Evolutionary conservation across 2,888 invertebrate genomes (phyloP).

Genomic region (Lepidocyrtinus sp.): DNA sequence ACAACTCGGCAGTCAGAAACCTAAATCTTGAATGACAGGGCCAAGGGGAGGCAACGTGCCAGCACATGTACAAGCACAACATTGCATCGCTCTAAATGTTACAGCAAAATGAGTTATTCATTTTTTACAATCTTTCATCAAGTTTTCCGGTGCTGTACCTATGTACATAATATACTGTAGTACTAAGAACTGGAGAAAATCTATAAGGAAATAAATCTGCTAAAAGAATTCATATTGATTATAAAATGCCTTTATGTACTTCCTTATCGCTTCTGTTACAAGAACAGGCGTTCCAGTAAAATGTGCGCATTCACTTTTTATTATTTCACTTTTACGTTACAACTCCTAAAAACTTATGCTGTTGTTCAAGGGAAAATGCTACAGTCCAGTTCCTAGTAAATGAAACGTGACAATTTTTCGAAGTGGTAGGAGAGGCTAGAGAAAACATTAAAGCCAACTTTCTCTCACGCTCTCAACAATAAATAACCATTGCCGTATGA

Average conservation of each 20-base stretch:
- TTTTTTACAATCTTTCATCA: slow-evolving; percentile 36
- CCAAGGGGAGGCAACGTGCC: slow-evolving; percentile 17
- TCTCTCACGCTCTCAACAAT: slow-evolving; percentile 41
- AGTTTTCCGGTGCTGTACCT: not conserved
- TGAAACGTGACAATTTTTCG: slow-evolving; percentile 54
- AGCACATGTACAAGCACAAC: not conserved
- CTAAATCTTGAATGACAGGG: slow-evolving; percentile 14
- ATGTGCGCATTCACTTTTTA: not conserved
- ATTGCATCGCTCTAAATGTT: not conserved
- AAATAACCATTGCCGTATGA: slow-evolving; percentile 31
- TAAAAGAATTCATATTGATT: slow-evolving; percentile 9
- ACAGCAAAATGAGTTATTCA: slow-evolving; percentile 35
- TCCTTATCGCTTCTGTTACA: not conserved
- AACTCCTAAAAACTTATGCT: not conserved
- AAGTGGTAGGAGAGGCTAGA: slow-evolving; percentile 24
- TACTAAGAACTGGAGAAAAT: not conserved
- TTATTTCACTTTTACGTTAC: not conserved
- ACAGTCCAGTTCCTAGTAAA: not conserved
- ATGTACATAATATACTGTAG: too few relatives aligned
- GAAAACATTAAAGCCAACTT: slow-evolving; percentile 36
- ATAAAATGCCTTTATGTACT: not conserved
- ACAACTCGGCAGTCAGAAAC: slow-evolving; percentile 5
- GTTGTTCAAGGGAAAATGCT: not conserved
- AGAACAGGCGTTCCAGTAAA: not conserved
- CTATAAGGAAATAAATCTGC: slow-evolving; percentile 15